Evolutionary conservation across 2,113 vertebrate species (phyloP).

Genomic region (Vidua macroura): DNA sequence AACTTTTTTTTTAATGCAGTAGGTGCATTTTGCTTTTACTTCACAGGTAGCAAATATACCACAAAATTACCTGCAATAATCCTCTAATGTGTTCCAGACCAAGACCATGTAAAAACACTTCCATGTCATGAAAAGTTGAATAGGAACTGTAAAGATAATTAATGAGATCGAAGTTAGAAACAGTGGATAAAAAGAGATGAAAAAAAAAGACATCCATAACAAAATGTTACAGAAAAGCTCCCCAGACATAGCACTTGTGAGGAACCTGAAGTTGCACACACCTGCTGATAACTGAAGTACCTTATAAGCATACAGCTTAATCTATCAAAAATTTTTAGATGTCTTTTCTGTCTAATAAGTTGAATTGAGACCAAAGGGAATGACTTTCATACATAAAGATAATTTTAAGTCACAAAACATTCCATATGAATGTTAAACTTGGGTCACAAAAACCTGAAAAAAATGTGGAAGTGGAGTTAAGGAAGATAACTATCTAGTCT

Average conservation of each 20-base stretch:
- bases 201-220: background rate
- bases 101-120: slow-evolving; percentile 88
- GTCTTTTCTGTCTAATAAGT: background rate
- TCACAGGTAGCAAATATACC: background rate
- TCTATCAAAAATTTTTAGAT: background rate
- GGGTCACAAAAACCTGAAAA: background rate
- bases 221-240: background rate
- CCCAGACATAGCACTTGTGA: background rate
- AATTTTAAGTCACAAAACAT: background rate
- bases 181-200: background rate
- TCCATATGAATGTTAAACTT: background rate
- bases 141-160: slow-evolving; percentile 71
- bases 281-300: background rate
- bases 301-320: background rate
- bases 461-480: background rate
- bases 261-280: background rate
- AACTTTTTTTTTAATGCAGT: background rate
- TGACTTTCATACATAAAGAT: background rate
- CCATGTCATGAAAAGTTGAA: slow-evolving; percentile 78
- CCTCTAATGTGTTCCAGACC: slow-evolving; percentile 81
- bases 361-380: background rate
- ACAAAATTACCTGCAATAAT: slow-evolving; percentile 74
- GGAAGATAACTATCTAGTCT: background rate
- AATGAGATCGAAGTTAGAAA: background rate
- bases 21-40: background rate